phyloP scores from a whole-genome alignment of 2,113 vertebrate genomes.

The Collichthys lucidus region DNA sequence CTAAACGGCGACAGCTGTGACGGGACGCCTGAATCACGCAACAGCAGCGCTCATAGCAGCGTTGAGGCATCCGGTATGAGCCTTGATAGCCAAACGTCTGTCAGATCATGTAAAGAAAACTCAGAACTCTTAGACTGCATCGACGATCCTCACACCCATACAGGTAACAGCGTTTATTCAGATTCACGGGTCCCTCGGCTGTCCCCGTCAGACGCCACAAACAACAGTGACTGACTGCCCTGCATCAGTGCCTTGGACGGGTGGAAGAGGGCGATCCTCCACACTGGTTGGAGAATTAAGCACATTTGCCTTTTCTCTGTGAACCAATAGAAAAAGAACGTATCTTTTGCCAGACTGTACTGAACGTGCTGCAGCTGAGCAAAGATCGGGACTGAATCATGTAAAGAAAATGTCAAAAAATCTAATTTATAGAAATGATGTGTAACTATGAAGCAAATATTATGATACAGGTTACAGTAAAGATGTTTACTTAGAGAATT shows the following conservation, averaged over 20 bases:
- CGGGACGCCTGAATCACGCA: background rate
- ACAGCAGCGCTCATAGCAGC: background rate
- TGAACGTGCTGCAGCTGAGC: constrained; percentile 55
- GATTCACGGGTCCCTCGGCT: background rate
- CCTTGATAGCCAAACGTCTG: constrained; percentile 9
- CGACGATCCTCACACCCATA: background rate
- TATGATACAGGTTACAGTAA: constrained; percentile 25
- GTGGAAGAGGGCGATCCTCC: background rate
- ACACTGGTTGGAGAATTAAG: constrained; percentile 2
- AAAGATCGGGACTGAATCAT: constrained; percentile 22
- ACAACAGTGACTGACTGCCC: constrained; percentile 28
- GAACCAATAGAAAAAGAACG: constrained; percentile 25
- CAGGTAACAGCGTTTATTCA: constrained; percentile 8
- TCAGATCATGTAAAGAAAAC: constrained; percentile 28
- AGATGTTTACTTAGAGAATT: constrained; percentile 31
- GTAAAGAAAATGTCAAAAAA: constrained; percentile 54
- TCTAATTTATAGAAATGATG: constrained; percentile 23
- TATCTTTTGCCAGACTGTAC: constrained; percentile 38
- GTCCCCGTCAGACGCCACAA: constrained; percentile 28
- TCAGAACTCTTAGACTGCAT: constrained; percentile 18
- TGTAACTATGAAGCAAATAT: constrained; percentile 25
- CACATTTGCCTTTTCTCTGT: constrained; percentile 61
- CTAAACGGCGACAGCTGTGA: background rate
- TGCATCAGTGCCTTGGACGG: constrained; percentile 68
- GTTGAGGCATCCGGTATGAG: background rate